Evolutionary conservation across 2,113 vertebrate species (phyloP).

Genomic region (Microcebus murinus): DNA sequence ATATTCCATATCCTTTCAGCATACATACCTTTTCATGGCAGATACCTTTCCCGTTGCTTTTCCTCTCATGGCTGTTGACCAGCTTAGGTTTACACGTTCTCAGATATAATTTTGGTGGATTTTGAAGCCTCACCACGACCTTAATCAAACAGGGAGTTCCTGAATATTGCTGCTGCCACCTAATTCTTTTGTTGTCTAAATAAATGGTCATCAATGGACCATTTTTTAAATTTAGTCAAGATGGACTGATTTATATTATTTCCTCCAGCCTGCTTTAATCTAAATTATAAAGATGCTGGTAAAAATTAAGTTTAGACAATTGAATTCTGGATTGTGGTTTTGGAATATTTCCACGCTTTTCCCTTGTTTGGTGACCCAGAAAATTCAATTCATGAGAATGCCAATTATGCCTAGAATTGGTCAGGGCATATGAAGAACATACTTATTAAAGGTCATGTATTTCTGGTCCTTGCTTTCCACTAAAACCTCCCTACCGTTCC

Average conservation of each 20-base stretch:
- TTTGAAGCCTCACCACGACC: background rate
- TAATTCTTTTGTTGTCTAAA: background rate
- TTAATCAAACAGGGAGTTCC: background rate
- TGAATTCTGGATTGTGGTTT: background rate
- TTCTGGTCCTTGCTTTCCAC: background rate
- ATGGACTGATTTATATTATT: conserved; percentile 3
- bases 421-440: background rate
- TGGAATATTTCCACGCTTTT: background rate
- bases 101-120: background rate
- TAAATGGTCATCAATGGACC: background rate
- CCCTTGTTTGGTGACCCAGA: conserved; percentile 28
- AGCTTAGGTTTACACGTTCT: background rate
- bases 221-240: background rate
- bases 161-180: background rate
- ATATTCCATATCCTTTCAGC: background rate
- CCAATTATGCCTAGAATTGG: background rate
- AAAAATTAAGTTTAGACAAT: background rate
- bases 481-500: background rate
- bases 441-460: background rate
- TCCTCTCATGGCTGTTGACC: background rate
- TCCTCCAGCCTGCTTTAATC: background rate
- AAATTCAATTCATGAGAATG: background rate
- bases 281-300: conserved; percentile 30
- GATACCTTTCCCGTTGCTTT: background rate
- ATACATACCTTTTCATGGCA: background rate